Base-by-base conservation (phyloP, 1,140 invertebrate species). In the Diorhabda sublineata region DNA sequence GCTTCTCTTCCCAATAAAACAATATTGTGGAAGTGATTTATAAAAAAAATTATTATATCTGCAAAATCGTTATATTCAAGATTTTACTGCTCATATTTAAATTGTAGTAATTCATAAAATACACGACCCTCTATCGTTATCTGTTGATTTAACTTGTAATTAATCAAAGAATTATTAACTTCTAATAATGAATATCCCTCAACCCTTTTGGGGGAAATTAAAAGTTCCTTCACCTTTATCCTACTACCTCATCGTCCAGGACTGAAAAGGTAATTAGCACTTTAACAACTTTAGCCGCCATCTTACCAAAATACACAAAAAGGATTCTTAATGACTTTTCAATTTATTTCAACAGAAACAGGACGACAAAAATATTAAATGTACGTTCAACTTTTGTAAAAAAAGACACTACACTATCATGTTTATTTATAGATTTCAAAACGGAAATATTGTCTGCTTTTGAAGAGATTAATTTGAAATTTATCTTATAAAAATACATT, bases 191-290 rank as follows among this genome's bases (percentile, higher is more conserved):
- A 26, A 26, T 26, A 26, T 26, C 26, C 26, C 26, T 26, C 26
- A 26, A 26, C 26, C 47, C 47, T n/a, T 52, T 52, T 52, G 5
- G 45, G 1, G 45, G 8, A 52, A 5, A 6, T n/a, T 4, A 52
- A 52, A 52, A 52, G 47, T 52, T 52, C 47, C 47, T 52, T 52
- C 47, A 52, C 47, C 47, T 52, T 52, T 52, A 52, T n/a, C 47
- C 47, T 3, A 52, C 47, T 52, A 52, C 47, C 47, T 52, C 47
- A 6, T 8, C 47, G 47, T 6, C 47, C 47, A 52, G 47, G 47
- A 52, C 47, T 52, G 6, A 6, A 6, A 4, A 52, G n/a, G 47
- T 52, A 52, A 52, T 52, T 52, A 52, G 47, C 47, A 52, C 47
- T 8, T 52, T 52, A 52, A 52, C 47, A 52, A 52, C 47, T 52